Evolutionary conservation across 2,888 invertebrate genomes (phyloP).

Genomic region (Aleiodes alternator): DNA sequence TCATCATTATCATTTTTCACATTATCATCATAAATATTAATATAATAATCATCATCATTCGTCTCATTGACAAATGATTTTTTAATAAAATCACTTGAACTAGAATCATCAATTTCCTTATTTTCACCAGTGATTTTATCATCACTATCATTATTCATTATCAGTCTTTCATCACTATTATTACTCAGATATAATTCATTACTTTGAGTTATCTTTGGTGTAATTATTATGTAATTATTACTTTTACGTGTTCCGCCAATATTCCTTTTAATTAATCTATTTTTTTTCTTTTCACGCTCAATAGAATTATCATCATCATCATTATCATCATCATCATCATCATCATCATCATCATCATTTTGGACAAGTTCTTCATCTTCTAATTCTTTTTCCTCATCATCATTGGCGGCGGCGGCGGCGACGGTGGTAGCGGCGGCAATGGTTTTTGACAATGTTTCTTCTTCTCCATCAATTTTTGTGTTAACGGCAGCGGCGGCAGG

Average conservation of each 20-base stretch:
- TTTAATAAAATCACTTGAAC: slow-evolving; percentile 39
- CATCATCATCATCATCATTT: slow-evolving; percentile 55
- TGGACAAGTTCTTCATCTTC: slow-evolving; percentile 52
- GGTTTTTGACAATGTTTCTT: slow-evolving; percentile 52
- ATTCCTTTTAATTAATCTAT: slow-evolving; percentile 43
- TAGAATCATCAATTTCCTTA: slow-evolving; percentile 50
- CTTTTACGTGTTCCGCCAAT: slow-evolving; percentile 57
- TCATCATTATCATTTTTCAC: slow-evolving; percentile 60
- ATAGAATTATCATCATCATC: slow-evolving; percentile 53
- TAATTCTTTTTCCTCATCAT: slow-evolving; percentile 48
- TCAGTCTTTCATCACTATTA: slow-evolving; percentile 43
- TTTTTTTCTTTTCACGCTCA: slow-evolving; percentile 56
- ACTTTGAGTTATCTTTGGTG: slow-evolving; percentile 12
- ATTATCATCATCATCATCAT: slow-evolving; percentile 57
- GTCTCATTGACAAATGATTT: slow-evolving; percentile 46
- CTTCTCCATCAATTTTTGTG: slow-evolving; percentile 63
- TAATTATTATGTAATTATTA: slow-evolving; percentile 55
- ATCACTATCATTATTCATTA: slow-evolving; percentile 37
- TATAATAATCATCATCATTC: slow-evolving; percentile 57
- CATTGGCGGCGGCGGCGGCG: slow-evolving; percentile 21
- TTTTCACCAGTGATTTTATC: slow-evolving; percentile 55
- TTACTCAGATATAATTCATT: slow-evolving; percentile 56
- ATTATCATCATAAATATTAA: slow-evolving; percentile 63
- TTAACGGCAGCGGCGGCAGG: slow-evolving; percentile 65
- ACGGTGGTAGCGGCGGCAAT: not conserved